phyloP scores from a whole-genome alignment of 2,113 vertebrate species.

The Periophthalmus modestus region DNA sequence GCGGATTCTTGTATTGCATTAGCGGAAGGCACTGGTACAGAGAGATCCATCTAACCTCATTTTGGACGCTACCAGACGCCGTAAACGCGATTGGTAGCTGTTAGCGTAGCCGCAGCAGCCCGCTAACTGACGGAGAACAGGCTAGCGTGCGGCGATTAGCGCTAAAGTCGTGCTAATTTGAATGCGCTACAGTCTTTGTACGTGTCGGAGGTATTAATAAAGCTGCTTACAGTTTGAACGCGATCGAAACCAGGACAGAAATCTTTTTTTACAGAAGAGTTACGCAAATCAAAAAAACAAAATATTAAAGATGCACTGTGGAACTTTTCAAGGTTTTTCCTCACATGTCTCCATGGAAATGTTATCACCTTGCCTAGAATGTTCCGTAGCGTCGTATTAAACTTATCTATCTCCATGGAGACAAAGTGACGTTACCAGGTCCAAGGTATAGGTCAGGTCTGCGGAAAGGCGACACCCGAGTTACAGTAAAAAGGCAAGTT shows the following conservation, averaged over 20 bases:
- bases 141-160: conserved; percentile 62
- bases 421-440: too few species aligned
- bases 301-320: not conserved
- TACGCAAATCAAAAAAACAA: not conserved
- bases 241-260: not conserved
- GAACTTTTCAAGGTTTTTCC: too few species aligned
- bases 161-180: conserved; percentile 3
- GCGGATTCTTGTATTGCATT: conserved; percentile 62
- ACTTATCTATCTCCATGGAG: too few species aligned
- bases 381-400: too few species aligned
- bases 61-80: conserved; percentile 65
- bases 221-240: conserved; percentile 18
- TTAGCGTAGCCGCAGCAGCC: conserved; percentile 69
- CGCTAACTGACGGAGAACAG: conserved; percentile 57
- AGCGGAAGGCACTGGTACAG: conserved; percentile 70
- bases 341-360: too few species aligned
- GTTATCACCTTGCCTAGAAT: too few species aligned
- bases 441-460: too few species aligned
- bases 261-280: not conserved
- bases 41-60: conserved; percentile 73
- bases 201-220: conserved; percentile 63
- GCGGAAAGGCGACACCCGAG: too few species aligned
- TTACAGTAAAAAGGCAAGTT: too few species aligned
- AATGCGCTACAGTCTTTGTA: conserved; percentile 48
- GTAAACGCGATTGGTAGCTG: conserved; percentile 75